These are phyloP conservation scores for Axis porcinus DNA, from an alignment of 2,113 vertebrate species.

Conservation along the genomic window DNA sequence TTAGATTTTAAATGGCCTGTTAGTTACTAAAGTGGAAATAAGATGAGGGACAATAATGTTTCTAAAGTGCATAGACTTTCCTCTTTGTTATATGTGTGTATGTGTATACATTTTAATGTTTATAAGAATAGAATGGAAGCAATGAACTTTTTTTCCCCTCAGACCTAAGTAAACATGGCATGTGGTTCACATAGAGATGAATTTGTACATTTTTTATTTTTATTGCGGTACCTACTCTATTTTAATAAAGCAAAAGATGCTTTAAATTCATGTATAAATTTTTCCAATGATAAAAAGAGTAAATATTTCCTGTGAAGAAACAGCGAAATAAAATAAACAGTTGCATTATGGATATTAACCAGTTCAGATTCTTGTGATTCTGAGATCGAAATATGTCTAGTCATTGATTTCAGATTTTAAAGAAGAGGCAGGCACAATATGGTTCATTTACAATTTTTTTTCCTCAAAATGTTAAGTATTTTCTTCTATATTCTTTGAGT, in stretches of 20 bases:
- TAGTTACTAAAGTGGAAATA: neutral
- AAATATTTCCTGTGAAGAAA: neutral
- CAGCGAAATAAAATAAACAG: neutral
- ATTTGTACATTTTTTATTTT: neutral
- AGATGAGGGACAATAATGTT: neutral
- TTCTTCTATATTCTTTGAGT: neutral
- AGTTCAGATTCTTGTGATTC: neutral
- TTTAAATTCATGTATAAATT: neutral
- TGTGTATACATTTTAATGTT: neutral
- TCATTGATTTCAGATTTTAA: neutral
- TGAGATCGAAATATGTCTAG: neutral
- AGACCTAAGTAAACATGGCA: neutral
- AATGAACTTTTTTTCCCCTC: neutral
- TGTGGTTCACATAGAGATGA: neutral
- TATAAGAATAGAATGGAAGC: neutral
- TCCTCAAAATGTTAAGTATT: neutral
- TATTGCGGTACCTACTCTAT: rapidly evolving
- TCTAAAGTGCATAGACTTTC: neutral
- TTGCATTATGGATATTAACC: neutral
- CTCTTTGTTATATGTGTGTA: neutral
- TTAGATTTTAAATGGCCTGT: neutral
- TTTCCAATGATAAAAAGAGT: neutral
- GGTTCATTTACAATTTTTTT: neutral
- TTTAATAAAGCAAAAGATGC: neutral
- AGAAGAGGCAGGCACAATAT: neutral